A percentile compares a stretch with the other conserved stretches of the same genome.
Conservation (phyloP, 2,797 vertebrate species). For the Gephyroberyx darwinii region DNA sequence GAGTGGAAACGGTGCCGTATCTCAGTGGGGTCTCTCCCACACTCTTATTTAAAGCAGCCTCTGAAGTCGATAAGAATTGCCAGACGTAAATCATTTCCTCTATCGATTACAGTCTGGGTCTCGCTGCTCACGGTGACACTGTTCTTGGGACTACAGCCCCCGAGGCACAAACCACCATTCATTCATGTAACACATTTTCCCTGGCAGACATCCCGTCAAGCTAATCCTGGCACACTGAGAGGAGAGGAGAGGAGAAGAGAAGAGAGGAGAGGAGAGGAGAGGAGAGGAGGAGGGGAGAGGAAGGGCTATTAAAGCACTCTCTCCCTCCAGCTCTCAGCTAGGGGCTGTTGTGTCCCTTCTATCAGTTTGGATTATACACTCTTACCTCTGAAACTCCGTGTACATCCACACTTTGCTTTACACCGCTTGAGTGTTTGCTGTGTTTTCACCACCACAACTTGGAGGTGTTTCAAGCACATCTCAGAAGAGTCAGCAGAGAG, state of each 20-base stretch:
- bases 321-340: slow-evolving; percentile 42
- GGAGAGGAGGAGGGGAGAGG: slow-evolving; percentile 37
- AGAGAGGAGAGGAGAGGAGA: slow-evolving; percentile 32
- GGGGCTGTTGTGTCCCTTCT: slow-evolving; percentile 40
- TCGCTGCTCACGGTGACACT: slow-evolving; percentile 43
- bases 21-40: slow-evolving; percentile 38
- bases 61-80: slow-evolving; percentile 64
- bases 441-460: slow-evolving; percentile 42
- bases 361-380: slow-evolving; percentile 62
- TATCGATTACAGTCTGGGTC: slow-evolving; percentile 58
- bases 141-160: slow-evolving; percentile 23
- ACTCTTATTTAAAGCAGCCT: slow-evolving; percentile 56
- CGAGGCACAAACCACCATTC: slow-evolving; percentile 5
- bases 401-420: slow-evolving; percentile 47
- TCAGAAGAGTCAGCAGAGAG: slow-evolving; percentile 34
- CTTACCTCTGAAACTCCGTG: slow-evolving; percentile 51
- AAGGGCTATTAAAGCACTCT: slow-evolving; percentile 27
- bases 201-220: slow-evolving; percentile 4
- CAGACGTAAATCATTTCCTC: slow-evolving; percentile 67
- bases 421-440: slow-evolving; percentile 56
- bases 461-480: slow-evolving; percentile 48
- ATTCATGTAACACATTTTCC: slow-evolving; percentile 21
- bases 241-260: slow-evolving; percentile 3
- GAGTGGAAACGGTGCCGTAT: slow-evolving; percentile 44
- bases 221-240: background rate